Conservation (phyloP, 2,113 vertebrate genomes). For the Pedionomus torquatus region DNA sequence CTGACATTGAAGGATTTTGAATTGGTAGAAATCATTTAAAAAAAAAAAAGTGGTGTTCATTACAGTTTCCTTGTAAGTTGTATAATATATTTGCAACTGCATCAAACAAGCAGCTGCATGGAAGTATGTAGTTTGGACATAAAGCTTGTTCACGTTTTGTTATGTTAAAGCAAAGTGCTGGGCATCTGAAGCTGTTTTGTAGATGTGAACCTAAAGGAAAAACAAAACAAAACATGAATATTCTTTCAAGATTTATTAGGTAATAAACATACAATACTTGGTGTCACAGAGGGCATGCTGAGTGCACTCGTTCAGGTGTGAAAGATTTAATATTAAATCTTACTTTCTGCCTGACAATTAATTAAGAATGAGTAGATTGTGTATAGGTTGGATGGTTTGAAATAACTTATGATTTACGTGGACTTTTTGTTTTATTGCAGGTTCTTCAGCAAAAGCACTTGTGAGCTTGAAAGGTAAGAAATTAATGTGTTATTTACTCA, state of each 20-base stretch:
- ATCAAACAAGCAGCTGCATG: background rate
- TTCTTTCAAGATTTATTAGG: background rate
- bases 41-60: background rate
- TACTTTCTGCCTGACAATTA: background rate
- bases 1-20: background rate
- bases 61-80: background rate
- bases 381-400: background rate
- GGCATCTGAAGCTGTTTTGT: background rate
- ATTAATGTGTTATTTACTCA: slow-evolving; percentile 11
- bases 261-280: background rate
- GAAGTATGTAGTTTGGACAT: background rate
- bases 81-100: background rate
- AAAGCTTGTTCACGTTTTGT: background rate
- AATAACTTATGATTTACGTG: slow-evolving; percentile 46
- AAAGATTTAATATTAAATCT: background rate
- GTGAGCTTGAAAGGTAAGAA: slow-evolving; percentile 97
- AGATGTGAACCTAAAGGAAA: background rate
- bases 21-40: background rate
- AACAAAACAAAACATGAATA: background rate
- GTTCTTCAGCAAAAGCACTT: slow-evolving; percentile 97
- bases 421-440: slow-evolving; percentile 74
- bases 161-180: background rate
- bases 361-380: background rate
- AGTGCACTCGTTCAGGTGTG: background rate
- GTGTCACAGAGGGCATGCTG: background rate